Conservation (phyloP, 2,888 invertebrate genomes). For the Pachymerium ferrugineum region DNA sequence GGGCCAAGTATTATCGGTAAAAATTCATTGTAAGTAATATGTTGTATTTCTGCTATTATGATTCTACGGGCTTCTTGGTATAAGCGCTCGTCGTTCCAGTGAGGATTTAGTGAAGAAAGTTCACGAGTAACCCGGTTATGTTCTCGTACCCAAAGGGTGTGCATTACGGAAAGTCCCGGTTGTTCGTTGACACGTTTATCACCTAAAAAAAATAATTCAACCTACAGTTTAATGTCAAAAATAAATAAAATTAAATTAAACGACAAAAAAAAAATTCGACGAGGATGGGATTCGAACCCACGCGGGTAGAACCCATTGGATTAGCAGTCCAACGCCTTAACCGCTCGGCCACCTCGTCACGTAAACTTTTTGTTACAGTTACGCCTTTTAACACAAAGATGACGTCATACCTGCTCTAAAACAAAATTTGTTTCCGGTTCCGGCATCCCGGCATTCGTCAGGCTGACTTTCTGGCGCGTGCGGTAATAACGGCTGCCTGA, state of each 20-base stretch:
- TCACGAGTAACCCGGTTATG: constrained; percentile 43
- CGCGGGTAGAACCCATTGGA: no score
- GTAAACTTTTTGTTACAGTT: no score
- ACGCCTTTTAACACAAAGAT: neutral
- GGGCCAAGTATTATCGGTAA: constrained; percentile 61
- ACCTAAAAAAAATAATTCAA: no score
- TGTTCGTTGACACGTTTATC: constrained; percentile 51
- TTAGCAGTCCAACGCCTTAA: no score
- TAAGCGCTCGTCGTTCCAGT: constrained; percentile 39
- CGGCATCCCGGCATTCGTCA: neutral
- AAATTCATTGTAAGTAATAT: constrained; percentile 77
- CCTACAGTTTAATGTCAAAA: no score
- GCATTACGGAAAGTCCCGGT: constrained; percentile 42
- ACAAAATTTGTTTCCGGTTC: constrained; percentile 31
- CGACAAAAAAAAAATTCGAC: no score
- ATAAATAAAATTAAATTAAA: neutral
- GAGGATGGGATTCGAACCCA: no score
- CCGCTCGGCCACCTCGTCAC: no score
- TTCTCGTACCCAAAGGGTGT: constrained; percentile 39
- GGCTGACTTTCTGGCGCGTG: neutral
- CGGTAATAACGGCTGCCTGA: constrained; percentile 26
- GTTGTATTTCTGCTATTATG: constrained; percentile 64
- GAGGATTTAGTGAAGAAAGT: constrained; percentile 40
- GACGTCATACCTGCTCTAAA: constrained; percentile 36
- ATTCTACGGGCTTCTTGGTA: constrained; percentile 38